Conservation (phyloP, 2,113 vertebrate genomes). For the Turdus rufiventris region DNA sequence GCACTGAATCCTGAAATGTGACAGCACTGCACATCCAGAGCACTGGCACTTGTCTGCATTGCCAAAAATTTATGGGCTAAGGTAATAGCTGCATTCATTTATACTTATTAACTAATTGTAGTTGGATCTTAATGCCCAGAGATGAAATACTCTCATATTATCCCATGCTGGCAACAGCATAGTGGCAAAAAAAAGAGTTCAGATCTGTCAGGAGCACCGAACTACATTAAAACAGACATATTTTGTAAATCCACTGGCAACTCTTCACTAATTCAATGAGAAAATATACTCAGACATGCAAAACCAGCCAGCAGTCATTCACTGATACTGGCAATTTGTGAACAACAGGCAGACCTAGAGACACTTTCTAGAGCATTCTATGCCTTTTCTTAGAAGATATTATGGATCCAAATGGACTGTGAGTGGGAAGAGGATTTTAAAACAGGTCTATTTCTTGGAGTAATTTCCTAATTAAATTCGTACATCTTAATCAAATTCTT, state of each 20-base stretch:
- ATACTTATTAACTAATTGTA: slow-evolving; percentile 36
- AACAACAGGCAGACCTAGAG: not conserved
- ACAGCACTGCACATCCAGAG: not conserved
- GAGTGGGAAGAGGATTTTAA: not conserved
- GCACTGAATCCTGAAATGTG: not conserved
- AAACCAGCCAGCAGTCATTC: not conserved
- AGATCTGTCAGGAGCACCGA: not conserved
- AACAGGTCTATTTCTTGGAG: not conserved
- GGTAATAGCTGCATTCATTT: not conserved
- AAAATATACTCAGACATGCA: not conserved
- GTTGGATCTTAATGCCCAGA: slow-evolving; percentile 8
- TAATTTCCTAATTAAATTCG: not conserved
- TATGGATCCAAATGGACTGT: not conserved
- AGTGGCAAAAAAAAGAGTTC: not conserved
- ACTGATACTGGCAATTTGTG: not conserved
- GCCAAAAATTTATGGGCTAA: not conserved
- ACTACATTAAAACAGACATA: slow-evolving; percentile 13
- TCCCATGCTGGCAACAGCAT: not conserved
- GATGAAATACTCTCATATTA: slow-evolving; percentile 21
- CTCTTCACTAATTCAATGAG: not conserved
- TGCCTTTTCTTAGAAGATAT: not conserved
- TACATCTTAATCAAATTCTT: not conserved
- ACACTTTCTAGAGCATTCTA: not conserved
- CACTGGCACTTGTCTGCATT: not conserved
- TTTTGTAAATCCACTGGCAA: not conserved